phyloP scores from a whole-genome alignment of 2,797 vertebrate species.

The Enteromius viviparus region DNA sequence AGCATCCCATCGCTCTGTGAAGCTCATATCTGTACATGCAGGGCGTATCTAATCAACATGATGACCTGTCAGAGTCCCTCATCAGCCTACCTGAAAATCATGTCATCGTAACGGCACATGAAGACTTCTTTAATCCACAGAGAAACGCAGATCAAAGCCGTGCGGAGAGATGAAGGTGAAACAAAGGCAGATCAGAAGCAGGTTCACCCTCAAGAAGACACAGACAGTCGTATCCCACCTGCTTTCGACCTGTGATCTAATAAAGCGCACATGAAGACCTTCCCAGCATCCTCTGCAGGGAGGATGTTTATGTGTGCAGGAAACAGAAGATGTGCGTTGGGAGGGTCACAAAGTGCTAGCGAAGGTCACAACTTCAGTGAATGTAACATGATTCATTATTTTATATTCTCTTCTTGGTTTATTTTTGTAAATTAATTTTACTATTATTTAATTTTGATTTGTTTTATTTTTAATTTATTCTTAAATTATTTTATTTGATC shows the following conservation, averaged over 20 bases:
- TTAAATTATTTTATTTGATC: too few species aligned
- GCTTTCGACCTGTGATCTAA: slow-evolving; percentile 24
- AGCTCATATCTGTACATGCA: neutral
- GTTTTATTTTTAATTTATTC: too few species aligned
- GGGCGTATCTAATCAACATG: neutral
- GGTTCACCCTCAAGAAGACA: slow-evolving; percentile 4
- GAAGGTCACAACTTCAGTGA: neutral
- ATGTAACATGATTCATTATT: neutral
- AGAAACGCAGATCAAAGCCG: slow-evolving; percentile 22
- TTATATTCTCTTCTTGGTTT: too few species aligned
- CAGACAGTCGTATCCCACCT: neutral
- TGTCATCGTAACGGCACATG: neutral
- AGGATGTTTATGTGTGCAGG: neutral
- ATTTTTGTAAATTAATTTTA: too few species aligned
- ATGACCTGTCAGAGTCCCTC: slow-evolving; percentile 10
- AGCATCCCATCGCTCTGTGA: neutral
- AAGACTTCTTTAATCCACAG: slow-evolving; percentile 20
- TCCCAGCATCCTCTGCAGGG: slow-evolving; percentile 7
- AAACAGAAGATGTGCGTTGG: neutral
- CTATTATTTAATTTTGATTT: too few species aligned
- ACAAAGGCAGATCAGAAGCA: slow-evolving; percentile 14
- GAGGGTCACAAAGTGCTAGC: too few species aligned
- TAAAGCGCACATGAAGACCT: neutral
- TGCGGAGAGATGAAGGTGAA: slow-evolving; percentile 13
- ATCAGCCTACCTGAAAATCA: slow-evolving; percentile 14